phyloP scores from a whole-genome alignment of 2,888 invertebrate genomes.

The Melinaea marsaeus region DNA sequence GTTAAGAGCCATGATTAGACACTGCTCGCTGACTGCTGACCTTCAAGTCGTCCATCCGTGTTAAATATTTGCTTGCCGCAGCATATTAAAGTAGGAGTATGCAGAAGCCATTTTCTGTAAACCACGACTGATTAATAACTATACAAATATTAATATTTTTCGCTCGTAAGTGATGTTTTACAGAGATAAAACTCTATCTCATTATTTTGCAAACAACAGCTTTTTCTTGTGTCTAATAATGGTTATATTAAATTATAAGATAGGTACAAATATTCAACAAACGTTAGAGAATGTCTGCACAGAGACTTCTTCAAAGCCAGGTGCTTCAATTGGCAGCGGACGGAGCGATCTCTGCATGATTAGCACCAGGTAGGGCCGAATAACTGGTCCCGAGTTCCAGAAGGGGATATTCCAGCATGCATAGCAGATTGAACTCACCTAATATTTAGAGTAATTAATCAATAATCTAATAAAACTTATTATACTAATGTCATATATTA shows the following conservation, averaged over 20 bases:
- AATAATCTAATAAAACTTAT: neutral
- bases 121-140: constrained; percentile 14
- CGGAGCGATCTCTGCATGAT: constrained; percentile 56
- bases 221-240: too few relatives aligned
- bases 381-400: constrained; percentile 51
- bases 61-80: constrained; percentile 42
- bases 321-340: constrained; percentile 47
- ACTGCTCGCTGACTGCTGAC: too few relatives aligned
- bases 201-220: too few relatives aligned
- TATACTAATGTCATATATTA: neutral
- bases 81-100: constrained; percentile 59
- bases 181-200: too few relatives aligned
- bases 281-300: constrained; percentile 59
- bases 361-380: constrained; percentile 55
- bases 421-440: constrained; percentile 49
- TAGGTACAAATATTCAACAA: constrained; percentile 31
- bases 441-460: neutral
- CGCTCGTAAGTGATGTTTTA: too few relatives aligned
- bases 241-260: too few relatives aligned
- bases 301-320: constrained; percentile 57
- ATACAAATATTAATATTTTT: too few relatives aligned
- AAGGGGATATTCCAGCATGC: constrained; percentile 55
- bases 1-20: too few relatives aligned
- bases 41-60: too few relatives aligned
- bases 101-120: constrained; percentile 59